Evolutionary conservation across 2,888 invertebrate genomes (phyloP).

Genomic region (Mythimna vitellina): DNA sequence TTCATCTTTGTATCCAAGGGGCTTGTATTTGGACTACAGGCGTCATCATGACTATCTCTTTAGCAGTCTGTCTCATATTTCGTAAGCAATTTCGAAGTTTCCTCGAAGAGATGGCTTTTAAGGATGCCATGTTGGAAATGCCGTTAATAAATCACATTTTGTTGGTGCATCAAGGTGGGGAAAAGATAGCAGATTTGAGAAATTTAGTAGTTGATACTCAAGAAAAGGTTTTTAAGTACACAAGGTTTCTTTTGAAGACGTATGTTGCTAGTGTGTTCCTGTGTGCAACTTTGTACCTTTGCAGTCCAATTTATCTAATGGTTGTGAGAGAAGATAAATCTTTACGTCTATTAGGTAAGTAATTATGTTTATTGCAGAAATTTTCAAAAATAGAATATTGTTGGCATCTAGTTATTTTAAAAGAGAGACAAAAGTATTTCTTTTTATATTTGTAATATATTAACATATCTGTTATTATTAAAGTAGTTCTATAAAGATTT

Average conservation of each 20-base stretch:
- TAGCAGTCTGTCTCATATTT: constrained; percentile 79
- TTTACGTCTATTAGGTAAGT: constrained; percentile 80
- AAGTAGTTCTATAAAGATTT: too few relatives aligned
- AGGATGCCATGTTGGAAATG: constrained; percentile 78
- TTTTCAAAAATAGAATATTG: not conserved
- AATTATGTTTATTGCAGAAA: not conserved
- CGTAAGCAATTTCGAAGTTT: constrained; percentile 77
- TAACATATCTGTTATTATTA: not conserved
- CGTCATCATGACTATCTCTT: constrained; percentile 81
- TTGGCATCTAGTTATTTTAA: not conserved
- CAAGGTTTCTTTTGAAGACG: constrained; percentile 73
- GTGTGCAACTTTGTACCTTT: constrained; percentile 79
- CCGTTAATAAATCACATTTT: constrained; percentile 75
- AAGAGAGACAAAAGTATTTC: not conserved
- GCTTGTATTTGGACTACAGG: constrained; percentile 86
- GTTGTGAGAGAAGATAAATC: constrained; percentile 72
- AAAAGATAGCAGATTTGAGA: constrained; percentile 75
- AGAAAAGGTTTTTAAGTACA: constrained; percentile 74
- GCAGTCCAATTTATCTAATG: constrained; percentile 81
- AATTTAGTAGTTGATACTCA: constrained; percentile 75
- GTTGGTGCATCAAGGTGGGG: constrained; percentile 50
- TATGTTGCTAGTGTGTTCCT: constrained; percentile 78
- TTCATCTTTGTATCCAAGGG: constrained; percentile 80
- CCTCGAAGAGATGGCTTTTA: constrained; percentile 79
- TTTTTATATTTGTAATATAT: not conserved